Evolutionary conservation across 2,888 invertebrate genomes (phyloP), one percentile per base, ranked within the genome.

Genomic region (Cantharis rufa): DNA sequence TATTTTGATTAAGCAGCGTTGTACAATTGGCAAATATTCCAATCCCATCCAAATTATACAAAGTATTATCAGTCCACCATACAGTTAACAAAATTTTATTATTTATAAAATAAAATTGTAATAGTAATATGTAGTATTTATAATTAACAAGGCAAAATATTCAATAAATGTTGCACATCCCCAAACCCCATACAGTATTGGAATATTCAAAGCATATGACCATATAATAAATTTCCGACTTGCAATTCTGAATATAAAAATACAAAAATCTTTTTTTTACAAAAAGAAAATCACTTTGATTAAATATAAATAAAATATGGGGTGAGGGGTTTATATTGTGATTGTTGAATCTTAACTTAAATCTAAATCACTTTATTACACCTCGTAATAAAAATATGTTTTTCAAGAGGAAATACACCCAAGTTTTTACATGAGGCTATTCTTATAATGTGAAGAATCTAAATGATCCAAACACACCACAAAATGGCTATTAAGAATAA

Each of bases 1-100:
- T 79, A 81, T 81, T 81, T 82, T 82, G 82, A 82, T 82, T 81
- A 79, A 79, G 69, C 75, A 79, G 77, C 74, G 70, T 74, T 76
- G 73, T 76, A 76, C 62, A 76, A 76, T 73, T 76, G 71, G 76
- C 72, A 76, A 61, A 71, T 63, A 27, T 69, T 76, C 71, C 76
- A 76, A 70, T 76, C 72, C 72, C 68, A 72, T 76, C 70, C 69
- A 72, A 71, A 69, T 64, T 76, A 72, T 63, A 76, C 48, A 7
- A 48, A 64, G 69, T 72, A 72, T 76, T 72, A 71, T 72, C 76
- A 76, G 72, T 70, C 24, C 76, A 76, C 71, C 71, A 71, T 63
- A 63, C 63, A 62, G 69, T 69, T 74, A 71, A 74, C 71, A 70
- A 71, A 71, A 64, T 61, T 24, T 70, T 74, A 71, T 71, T 61